phyloP scores from a whole-genome alignment of 2,113 vertebrate species.

The Saccopteryx bilineata region DNA sequence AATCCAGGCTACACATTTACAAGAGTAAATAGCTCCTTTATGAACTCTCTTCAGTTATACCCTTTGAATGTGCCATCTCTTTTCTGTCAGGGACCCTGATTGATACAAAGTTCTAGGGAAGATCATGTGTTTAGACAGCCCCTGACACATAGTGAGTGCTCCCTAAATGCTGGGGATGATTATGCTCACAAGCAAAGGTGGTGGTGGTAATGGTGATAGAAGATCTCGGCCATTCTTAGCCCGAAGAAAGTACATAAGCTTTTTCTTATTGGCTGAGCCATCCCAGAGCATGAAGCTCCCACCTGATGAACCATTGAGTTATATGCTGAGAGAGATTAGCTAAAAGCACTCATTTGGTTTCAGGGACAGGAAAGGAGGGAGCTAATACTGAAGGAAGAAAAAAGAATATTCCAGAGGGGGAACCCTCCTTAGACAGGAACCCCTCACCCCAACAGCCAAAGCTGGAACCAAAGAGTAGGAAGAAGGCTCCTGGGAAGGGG shows the following conservation, averaged over 20 bases:
- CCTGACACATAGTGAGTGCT: not conserved
- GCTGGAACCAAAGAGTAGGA: not conserved
- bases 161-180: not conserved
- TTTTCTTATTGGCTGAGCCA: not conserved
- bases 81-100: not conserved
- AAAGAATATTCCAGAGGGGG: not conserved
- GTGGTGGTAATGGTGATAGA: no score
- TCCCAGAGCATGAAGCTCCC: not conserved
- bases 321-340: not conserved
- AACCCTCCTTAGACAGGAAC: not conserved
- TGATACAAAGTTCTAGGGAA: not conserved
- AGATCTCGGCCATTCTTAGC: not conserved
- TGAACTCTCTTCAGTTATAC: not conserved
- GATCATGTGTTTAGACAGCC: not conserved
- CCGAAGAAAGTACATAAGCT: not conserved
- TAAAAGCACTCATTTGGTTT: not conserved
- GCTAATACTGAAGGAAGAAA: not conserved
- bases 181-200: not conserved
- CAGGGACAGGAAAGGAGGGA: not conserved
- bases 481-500: not conserved
- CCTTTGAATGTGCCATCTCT: not conserved
- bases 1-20: not conserved
- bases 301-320: not conserved
- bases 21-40: not conserved
- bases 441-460: not conserved